A percentile compares a stretch with the other conserved stretches of the same genome.
Evolutionary conservation across 2,888 invertebrate species (phyloP).

Genomic region (Lithophane socia): DNA sequence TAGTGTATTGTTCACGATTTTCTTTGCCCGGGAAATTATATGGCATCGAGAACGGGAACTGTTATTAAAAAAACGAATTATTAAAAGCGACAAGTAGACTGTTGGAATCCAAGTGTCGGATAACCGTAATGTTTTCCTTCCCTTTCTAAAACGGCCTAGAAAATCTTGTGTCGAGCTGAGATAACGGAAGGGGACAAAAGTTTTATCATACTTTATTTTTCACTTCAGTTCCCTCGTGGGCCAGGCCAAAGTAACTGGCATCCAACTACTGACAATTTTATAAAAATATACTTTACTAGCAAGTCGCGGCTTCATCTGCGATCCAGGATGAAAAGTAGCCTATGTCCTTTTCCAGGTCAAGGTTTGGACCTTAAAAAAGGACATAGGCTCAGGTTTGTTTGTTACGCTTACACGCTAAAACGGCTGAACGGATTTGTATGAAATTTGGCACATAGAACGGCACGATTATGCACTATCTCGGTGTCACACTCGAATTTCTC

Average conservation of each 20-base stretch:
- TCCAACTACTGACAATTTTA: constrained; percentile 30
- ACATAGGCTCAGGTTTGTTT: too few species aligned
- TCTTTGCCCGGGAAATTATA: constrained; percentile 6
- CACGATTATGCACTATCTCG: too few species aligned
- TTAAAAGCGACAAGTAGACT: constrained; percentile 25
- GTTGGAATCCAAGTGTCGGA: constrained; percentile 37
- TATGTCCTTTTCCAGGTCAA: too few species aligned
- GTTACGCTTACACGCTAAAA: too few species aligned
- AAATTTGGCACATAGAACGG: too few species aligned
- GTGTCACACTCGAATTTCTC: too few species aligned
- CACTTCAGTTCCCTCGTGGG: constrained; percentile 53
- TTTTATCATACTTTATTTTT: constrained; percentile 66
- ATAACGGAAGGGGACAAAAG: constrained; percentile 58
- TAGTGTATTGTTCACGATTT: constrained; percentile 10
- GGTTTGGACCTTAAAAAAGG: too few species aligned
- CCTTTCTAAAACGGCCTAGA: constrained; percentile 43
- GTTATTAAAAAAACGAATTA: constrained; percentile 22
- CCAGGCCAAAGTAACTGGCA: constrained; percentile 26
- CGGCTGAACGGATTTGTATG: too few species aligned
- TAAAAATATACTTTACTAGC: constrained; percentile 33
- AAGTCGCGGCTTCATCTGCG: too few species aligned
- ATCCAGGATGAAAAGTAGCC: too few species aligned
- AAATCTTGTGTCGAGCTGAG: constrained; percentile 60
- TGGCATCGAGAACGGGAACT: neutral
- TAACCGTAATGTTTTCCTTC: constrained; percentile 53